Conservation (phyloP, 2,113 vertebrate genomes). For the Xenus cinereus region DNA sequence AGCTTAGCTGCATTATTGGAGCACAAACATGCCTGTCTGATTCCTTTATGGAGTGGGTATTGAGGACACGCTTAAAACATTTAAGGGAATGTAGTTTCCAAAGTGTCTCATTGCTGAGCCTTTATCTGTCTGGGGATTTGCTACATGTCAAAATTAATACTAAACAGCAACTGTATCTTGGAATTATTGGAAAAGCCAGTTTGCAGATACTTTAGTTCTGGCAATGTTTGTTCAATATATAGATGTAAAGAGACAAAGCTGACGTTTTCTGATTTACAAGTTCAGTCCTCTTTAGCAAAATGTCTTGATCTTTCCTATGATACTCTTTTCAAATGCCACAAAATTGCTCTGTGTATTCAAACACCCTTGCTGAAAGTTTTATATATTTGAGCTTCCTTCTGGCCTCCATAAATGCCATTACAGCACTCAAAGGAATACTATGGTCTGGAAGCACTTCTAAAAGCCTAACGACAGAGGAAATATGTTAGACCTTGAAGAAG, state of each 20-base stretch:
- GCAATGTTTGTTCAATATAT: background rate
- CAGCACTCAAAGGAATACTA: background rate
- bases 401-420: background rate
- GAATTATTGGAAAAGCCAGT: background rate
- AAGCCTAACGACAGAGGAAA: background rate
- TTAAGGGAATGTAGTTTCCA: background rate
- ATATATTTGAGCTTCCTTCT: slow-evolving; percentile 21
- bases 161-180: background rate
- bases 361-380: slow-evolving; percentile 6
- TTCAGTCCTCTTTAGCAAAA: background rate
- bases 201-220: background rate
- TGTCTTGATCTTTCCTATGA: background rate
- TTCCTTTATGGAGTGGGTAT: background rate
- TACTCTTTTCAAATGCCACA: background rate
- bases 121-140: background rate
- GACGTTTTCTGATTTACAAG: background rate
- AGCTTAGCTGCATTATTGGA: background rate
- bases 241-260: background rate
- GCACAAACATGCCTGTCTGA: background rate
- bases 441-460: slow-evolving; percentile 8
- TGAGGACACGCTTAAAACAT: background rate
- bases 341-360: background rate
- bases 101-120: background rate
- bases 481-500: slow-evolving; percentile 3
- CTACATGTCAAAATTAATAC: background rate